Evolutionary conservation across 1,140 invertebrate genomes (phyloP).

Genomic region (Meloidogyne hapla): DNA sequence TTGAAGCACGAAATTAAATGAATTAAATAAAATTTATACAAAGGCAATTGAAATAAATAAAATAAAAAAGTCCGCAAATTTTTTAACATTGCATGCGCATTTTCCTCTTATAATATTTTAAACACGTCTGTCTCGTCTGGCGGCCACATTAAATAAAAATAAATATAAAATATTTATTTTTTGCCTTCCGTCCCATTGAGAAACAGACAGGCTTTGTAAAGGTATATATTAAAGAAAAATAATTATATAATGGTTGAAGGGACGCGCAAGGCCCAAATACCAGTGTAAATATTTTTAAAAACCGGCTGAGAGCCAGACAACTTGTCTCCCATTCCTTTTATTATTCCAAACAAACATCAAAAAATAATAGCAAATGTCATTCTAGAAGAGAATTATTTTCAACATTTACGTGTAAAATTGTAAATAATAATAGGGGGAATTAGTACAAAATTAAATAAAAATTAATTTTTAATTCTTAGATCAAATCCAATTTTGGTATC

Average conservation of each 20-base stretch:
- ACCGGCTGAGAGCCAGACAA: background rate
- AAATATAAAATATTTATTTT: background rate
- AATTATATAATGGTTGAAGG: background rate
- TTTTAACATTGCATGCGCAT: no score
- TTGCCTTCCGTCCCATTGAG: conserved; percentile 1
- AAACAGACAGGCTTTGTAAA: background rate
- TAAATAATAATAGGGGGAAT: no score
- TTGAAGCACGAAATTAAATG: no score
- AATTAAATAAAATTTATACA: no score
- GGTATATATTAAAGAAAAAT: background rate
- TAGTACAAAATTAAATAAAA: no score
- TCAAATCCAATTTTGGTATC: no score
- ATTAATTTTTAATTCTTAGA: no score
- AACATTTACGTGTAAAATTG: background rate
- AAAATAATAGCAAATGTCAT: background rate
- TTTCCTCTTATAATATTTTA: background rate
- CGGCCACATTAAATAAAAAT: background rate
- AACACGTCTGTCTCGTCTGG: background rate
- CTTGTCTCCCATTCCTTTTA: background rate
- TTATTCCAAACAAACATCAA: background rate
- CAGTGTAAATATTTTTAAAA: background rate
- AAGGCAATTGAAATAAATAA: background rate
- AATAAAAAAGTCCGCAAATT: background rate
- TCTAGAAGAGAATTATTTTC: background rate
- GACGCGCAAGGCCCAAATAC: background rate